These are phyloP conservation scores for Drosophila mettleri DNA, from an alignment of 2,888 invertebrate species.

Conservation along the genomic window DNA sequence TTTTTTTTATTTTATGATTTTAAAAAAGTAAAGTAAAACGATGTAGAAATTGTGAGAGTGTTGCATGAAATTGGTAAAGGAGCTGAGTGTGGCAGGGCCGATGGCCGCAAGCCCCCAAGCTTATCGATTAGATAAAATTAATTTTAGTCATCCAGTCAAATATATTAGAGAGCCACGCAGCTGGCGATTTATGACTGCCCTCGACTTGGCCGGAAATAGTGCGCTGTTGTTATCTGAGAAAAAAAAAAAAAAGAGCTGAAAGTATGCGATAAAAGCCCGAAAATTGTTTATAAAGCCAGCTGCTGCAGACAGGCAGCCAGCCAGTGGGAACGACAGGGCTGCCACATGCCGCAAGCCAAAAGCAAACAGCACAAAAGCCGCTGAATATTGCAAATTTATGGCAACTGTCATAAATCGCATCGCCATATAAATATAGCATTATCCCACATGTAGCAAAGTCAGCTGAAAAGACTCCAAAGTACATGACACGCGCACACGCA, in stretches of 20 bases:
- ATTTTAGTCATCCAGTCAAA: slow-evolving; percentile 67
- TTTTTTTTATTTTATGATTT: slow-evolving; percentile 14
- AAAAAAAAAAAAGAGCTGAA: slow-evolving; percentile 55
- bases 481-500: slow-evolving; percentile 38
- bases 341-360: slow-evolving; percentile 15
- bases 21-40: neutral
- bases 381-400: slow-evolving; percentile 70
- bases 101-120: slow-evolving; percentile 42
- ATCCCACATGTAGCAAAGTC: slow-evolving; percentile 20
- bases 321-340: neutral
- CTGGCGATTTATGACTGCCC: slow-evolving; percentile 46
- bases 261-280: slow-evolving; percentile 64
- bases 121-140: slow-evolving; percentile 80
- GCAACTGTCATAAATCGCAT: slow-evolving; percentile 61
- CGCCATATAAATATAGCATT: slow-evolving; percentile 5
- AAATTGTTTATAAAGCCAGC: slow-evolving; percentile 73
- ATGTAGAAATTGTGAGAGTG: slow-evolving; percentile 32
- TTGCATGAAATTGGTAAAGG: slow-evolving; percentile 45
- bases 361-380: slow-evolving; percentile 13
- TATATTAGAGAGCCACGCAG: slow-evolving; percentile 26
- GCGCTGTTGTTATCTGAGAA: slow-evolving; percentile 46
- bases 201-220: slow-evolving; percentile 78
- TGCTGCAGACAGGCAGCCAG: slow-evolving; percentile 11
- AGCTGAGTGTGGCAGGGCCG: slow-evolving; percentile 14
- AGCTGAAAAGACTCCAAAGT: slow-evolving; percentile 44